Conservation (phyloP, 2,113 vertebrate genomes). For the Oceanites oceanicus region DNA sequence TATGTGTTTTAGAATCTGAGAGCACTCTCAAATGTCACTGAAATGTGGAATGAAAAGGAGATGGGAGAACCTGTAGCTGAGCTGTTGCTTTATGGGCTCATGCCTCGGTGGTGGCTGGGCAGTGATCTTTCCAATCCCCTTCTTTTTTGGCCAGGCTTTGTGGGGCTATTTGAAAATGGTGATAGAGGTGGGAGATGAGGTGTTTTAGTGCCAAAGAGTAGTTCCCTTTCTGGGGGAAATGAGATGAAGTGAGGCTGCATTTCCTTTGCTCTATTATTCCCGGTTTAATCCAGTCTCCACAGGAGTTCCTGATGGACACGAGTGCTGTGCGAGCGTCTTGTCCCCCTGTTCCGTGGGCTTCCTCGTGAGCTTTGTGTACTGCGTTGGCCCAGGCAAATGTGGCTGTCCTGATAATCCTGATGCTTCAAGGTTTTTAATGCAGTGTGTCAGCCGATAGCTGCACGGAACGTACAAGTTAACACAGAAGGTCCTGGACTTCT, state of each 20-base stretch:
- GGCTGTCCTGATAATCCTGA: not conserved
- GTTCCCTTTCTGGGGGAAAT: not conserved
- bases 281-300: not conserved
- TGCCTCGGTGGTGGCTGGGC: not conserved
- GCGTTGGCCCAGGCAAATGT: not conserved
- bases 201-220: not conserved
- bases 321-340: not conserved
- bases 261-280: not conserved
- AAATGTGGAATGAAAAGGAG: not conserved
- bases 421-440: not conserved
- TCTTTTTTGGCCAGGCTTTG: not conserved
- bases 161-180: not conserved
- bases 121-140: not conserved
- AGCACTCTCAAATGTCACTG: conserved; percentile 42
- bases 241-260: not conserved
- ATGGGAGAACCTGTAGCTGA: not conserved
- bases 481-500: not conserved
- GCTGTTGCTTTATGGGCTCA: not conserved
- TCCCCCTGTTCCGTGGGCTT: not conserved
- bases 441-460: not conserved
- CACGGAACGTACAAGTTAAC: not conserved
- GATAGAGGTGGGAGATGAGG: not conserved
- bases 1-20: conserved; percentile 28
- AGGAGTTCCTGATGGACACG: not conserved
- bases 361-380: not conserved